Base-by-base conservation (phyloP, 2,113 vertebrate genomes). In the Eudyptes chrysolophus region DNA sequence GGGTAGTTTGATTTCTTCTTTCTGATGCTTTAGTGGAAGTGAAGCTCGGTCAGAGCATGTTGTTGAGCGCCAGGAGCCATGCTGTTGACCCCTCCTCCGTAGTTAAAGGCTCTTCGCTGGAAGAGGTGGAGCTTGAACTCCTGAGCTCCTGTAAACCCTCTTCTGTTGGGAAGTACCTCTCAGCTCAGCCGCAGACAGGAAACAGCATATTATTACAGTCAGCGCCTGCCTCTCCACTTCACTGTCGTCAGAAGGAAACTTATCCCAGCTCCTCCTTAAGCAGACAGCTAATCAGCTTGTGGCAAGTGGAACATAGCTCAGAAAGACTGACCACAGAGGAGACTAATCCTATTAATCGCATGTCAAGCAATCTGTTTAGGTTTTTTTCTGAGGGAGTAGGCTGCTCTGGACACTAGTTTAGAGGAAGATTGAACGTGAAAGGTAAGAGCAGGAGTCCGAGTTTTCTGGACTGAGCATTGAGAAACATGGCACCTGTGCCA, bases 141-240 rank as follows among this genome's bases (percentile, higher is more conserved):
- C 60, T 94, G 87, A 84, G 89, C 87, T 96, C 92, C 90, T 94
- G 65, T 44, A 60, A 80, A 84, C 84, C 78, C 78, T 80, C 55
- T 94, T 92, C 66, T 69, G 42, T 83, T 84, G 69, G 92, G 95
- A 93, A 87, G 85, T 72, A 86, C 95, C 87, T 97, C 97, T 97
- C 74, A 44, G 89, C 80, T 89, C 42, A 79, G 95, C 94, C 17
- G 2, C 94, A 92, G 82, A 84, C 52, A 52, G 97, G 97, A 97
- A 97, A 29, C 85, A 91, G 87, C 48, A 14, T 42, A 30, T 89
- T 91, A 92, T 81, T 95, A 11, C 71, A 94, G 90, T 83, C 87
- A 83, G 94, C 3, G 86, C 88, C 89, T 95, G 93, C 94, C 71
- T 42, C 84, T 72, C 84, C 70, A 38, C 65, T 96, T 78, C 20